Base-by-base conservation (phyloP, 2,888 invertebrate genomes). In the Osmoderma eremita region DNA sequence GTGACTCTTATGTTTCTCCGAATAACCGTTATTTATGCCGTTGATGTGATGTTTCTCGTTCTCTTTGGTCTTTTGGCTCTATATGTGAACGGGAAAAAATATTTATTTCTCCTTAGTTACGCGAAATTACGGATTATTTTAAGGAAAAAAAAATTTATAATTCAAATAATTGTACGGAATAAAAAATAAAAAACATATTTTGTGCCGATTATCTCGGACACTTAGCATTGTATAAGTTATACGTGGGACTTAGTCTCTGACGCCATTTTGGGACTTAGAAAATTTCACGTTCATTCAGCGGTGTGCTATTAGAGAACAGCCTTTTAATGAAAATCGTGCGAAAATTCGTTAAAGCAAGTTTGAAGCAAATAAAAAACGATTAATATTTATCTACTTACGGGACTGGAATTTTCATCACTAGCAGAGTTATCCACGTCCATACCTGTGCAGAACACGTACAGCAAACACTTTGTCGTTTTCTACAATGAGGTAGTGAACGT, bases 201-300 rank as follows among this genome's bases (percentile, higher is more conserved):
- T n/a, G n/a, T 41, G 20, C 4, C 41, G 20, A 42, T 24, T 13
- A 42, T 13, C 41, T 41, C 41, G 13, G 42, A 56, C 10, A 22
- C 41, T 56, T 20, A 39, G 18, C 38, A 15, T 20, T 6, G 13
- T 56, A 42, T 36, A 15, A 48, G 58, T 39, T 50, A 66, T 68
- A 84, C 83, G 82, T 83, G 86, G 88, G 87, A 88, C 88, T 89
- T 87, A 86, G 86, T 86, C 86, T 86, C 87, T 88, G 91, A 89
- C 92, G 92, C 92, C 92, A 92, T 92, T 90, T 91, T 91, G 90
- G 90, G 91, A 91, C 91, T 91, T 91, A 87, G 87, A 88, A 87
- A 87, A 87, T 83, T 87, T 87, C 85, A 69, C 69, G 58, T 58
- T 69, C 62, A 51, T 80, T 45, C 80, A 75, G 78, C 79, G 77